These are phyloP conservation scores for Heterotilapia buettikoferi DNA, from an alignment of 2,113 vertebrate species.

Conservation along the genomic window DNA sequence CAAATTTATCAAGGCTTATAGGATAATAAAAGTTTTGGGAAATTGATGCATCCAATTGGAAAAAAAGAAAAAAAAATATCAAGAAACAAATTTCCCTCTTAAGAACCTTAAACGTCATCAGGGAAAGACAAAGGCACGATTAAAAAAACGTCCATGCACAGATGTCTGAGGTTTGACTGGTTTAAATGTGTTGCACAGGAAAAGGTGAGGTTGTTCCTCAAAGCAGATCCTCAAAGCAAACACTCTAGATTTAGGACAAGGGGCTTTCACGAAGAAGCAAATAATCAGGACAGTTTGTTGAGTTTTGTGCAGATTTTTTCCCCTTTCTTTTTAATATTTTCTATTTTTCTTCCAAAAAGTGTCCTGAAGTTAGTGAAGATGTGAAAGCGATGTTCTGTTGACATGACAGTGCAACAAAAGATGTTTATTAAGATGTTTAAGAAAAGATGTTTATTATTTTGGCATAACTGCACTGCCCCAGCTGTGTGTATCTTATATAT, in stretches of 20 bases:
- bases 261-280: neutral
- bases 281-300: neutral
- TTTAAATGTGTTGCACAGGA: neutral
- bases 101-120: neutral
- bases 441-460: neutral
- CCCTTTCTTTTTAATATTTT: neutral
- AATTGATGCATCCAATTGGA: neutral
- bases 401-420: neutral
- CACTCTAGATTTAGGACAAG: neutral
- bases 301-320: neutral
- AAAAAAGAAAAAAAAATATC: accelerated
- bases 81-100: neutral
- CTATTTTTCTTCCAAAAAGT: neutral
- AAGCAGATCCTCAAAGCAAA: neutral
- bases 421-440: neutral
- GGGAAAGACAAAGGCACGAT: neutral
- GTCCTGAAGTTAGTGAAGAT: neutral
- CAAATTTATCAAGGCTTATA: neutral
- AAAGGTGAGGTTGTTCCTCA: neutral
- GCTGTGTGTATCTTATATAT: neutral
- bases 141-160: neutral
- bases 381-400: neutral
- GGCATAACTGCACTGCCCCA: neutral
- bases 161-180: neutral
- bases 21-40: neutral